Evolutionary conservation across 2,113 vertebrate genomes (phyloP).

Genomic region (Stercorarius parasiticus): DNA sequence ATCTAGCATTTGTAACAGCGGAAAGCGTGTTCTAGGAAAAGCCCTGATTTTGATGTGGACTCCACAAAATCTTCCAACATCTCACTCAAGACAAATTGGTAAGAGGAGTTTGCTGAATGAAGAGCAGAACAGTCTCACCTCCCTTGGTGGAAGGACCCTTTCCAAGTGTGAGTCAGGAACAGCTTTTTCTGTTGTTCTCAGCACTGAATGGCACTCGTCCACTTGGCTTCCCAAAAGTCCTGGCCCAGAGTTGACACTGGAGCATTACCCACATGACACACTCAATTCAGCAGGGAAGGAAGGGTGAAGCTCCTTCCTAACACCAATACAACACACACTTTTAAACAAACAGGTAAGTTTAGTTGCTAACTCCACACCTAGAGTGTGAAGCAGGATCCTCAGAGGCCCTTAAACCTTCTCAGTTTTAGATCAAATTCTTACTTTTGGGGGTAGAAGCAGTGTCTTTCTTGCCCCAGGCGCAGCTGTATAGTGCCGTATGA

Average conservation of each 20-base stretch:
- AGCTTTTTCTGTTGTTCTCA: background rate
- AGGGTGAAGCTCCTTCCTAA: background rate
- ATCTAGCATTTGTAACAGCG: background rate
- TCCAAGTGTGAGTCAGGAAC: background rate
- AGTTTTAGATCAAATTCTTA: background rate
- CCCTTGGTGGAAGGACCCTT: background rate
- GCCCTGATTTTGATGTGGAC: background rate
- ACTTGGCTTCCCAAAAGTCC: background rate
- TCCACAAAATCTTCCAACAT: background rate
- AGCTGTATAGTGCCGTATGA: background rate
- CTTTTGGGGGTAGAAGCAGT: background rate
- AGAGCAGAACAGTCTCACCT: background rate
- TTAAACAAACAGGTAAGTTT: background rate
- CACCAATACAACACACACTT: background rate
- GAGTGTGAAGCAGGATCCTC: background rate
- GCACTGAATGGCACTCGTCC: background rate
- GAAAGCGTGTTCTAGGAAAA: background rate
- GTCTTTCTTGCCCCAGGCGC: background rate
- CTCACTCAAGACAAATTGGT: background rate
- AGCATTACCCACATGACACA: background rate
- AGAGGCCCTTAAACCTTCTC: background rate
- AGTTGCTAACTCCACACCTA: background rate
- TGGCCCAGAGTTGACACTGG: rapidly evolving
- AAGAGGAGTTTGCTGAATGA: background rate
- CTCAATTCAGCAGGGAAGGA: background rate